Base-by-base conservation (phyloP, 2,113 vertebrate species). In the Sakesphorus luctuosus region DNA sequence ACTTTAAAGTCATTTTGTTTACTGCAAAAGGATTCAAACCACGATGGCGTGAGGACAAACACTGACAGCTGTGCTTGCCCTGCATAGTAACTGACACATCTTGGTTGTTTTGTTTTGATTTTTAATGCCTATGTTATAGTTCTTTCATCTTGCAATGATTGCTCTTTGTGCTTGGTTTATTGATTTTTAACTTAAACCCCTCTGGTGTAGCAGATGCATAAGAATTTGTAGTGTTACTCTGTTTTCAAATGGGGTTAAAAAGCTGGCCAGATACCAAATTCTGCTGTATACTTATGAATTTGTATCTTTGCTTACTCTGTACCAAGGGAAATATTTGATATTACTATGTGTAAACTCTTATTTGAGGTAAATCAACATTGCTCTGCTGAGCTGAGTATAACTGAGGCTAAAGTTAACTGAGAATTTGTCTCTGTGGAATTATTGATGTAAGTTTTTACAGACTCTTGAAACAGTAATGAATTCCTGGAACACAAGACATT, bases 341-440 rank as follows among this genome's bases (percentile, higher is more conserved):
- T 59, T 77, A 72, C 49, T 68, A 25, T 33, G 35, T 53, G 66
- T 83, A 94, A 91, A 69, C 25, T 47, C 71, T 89, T 50, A 36
- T 69, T 74, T 80, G 84, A 76, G 33, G 38, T 91, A 94, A 95
- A 91, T 83, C 82, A 94, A 25, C 56, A 85, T 56, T 83, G 75
- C 75, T 94, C 19, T 89, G 8, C 71, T 83, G 68, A 94, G 61
- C 67, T 68, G 28, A 85, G 52, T 46, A 8, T 65, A 81, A 38
- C 10, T 0, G 7, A 87, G 75, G 31, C 52, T 73, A 59, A 87
- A 26, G 24, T 69, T 82, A 87, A 94, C 52, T 40, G 63, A 71
- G 29, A 71, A 63, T 77, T 85, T 83, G 75, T 85, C 71, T 82
- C 69, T 55, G 2, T 65, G 31, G 13, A 40, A 73, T 85, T 7